Evolutionary conservation across 64 coral and sea anemone genomes (phyloP).

Genomic region (Catalaphyllia jardinei): DNA sequence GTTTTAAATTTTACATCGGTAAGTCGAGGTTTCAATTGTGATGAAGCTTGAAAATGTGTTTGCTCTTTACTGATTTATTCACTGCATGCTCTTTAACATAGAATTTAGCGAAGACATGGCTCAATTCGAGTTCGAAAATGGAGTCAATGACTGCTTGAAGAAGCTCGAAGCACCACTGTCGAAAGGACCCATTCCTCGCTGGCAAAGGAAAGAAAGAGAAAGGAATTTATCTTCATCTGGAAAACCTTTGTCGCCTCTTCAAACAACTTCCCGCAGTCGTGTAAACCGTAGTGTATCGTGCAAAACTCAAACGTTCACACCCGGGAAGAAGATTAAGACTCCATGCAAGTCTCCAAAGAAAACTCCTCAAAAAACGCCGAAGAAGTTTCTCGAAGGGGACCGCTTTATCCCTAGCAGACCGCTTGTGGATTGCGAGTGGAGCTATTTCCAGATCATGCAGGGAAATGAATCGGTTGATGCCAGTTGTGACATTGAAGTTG

Average conservation of each 20-base stretch:
- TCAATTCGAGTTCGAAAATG: conserved; percentile 52
- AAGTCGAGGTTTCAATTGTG: neutral
- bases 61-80: neutral
- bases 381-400: conserved; percentile 49
- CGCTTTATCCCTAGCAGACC: conserved; percentile 73
- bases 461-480: neutral
- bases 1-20: neutral
- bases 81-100: neutral
- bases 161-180: conserved; percentile 62
- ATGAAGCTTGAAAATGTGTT: neutral
- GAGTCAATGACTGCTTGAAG: conserved; percentile 65
- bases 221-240: neutral
- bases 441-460: conserved; percentile 69
- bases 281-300: neutral
- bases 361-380: conserved; percentile 47
- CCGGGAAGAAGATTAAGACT: conserved; percentile 10
- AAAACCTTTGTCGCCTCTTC: conserved; percentile 53
- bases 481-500: conserved; percentile 21
- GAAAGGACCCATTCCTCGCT: conserved; percentile 39
- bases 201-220: conserved; percentile 69
- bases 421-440: conserved; percentile 65
- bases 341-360: conserved; percentile 52
- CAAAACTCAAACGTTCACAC: neutral
- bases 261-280: conserved; percentile 14
- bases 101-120: conserved; percentile 29